These are phyloP conservation scores for Ips nitidus DNA, from an alignment of 1,140 invertebrate species.

Conservation along the genomic window DNA sequence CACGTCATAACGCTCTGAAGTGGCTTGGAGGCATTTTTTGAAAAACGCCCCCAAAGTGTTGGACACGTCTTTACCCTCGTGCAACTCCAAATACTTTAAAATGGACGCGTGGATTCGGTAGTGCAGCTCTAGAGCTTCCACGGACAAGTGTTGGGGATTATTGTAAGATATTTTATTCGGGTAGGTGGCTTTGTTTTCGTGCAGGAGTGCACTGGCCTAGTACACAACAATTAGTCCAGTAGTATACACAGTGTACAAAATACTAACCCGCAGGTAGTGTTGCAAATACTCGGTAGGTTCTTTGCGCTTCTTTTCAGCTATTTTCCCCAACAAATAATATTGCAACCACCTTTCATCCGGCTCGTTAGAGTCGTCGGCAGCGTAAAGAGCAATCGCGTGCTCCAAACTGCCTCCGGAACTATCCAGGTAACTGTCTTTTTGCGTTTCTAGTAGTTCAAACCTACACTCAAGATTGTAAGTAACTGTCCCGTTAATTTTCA, in stretches of 20 bases:
- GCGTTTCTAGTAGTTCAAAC: conserved; percentile 71
- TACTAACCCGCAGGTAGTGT: conserved; percentile 72
- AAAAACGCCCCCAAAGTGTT: conserved; percentile 46
- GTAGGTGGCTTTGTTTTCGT: conserved; percentile 81
- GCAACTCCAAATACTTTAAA: conserved; percentile 79
- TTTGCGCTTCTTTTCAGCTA: conserved; percentile 78
- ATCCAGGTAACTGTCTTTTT: conserved; percentile 77
- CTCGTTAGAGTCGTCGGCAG: conserved; percentile 52
- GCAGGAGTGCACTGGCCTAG: conserved; percentile 70
- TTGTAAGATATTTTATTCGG: conserved; percentile 84
- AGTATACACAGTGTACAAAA: not conserved
- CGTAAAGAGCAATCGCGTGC: conserved; percentile 64
- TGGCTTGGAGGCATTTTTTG: conserved; percentile 45
- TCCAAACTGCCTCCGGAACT: conserved; percentile 76
- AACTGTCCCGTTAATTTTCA: too few species aligned
- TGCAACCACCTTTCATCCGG: conserved; percentile 85
- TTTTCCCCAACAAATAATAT: conserved; percentile 92
- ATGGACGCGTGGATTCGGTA: conserved; percentile 83
- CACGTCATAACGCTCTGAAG: conserved; percentile 1
- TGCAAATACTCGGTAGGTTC: conserved; percentile 73
- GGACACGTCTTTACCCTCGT: conserved; percentile 54
- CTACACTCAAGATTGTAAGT: conserved; percentile 42
- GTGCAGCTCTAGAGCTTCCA: conserved; percentile 88
- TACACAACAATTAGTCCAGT: conserved; percentile 37
- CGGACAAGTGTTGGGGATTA: conserved; percentile 75